A percentile compares a stretch with the other conserved stretches of the same genome.
Evolutionary conservation across 2,113 vertebrate genomes (phyloP).

Genomic region (Pachyramphus minor): DNA sequence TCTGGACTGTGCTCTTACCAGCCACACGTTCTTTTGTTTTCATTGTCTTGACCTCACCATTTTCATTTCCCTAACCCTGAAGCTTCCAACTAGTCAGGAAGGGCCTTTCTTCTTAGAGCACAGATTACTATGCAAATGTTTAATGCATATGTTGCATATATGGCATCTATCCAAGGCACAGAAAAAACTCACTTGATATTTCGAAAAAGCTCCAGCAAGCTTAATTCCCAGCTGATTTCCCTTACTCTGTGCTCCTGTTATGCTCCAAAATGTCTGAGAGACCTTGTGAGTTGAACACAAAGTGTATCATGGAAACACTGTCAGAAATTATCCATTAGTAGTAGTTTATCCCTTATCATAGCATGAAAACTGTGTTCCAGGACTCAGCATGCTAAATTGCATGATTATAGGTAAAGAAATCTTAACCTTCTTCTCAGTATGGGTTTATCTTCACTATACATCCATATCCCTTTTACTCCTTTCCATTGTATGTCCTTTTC

Average conservation of each 20-base stretch:
- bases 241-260: neutral
- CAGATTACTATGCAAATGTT: neutral
- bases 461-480: neutral
- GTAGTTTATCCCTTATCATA: neutral
- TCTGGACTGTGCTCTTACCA: neutral
- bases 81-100: constrained; percentile 4
- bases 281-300: neutral
- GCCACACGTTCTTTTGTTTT: neutral
- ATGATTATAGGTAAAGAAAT: neutral
- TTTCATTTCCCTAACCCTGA: neutral
- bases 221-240: constrained; percentile 1
- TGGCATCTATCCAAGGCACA: neutral
- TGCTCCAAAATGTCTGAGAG: neutral
- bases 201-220: neutral
- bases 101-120: neutral
- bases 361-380: neutral
- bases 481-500: neutral
- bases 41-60: neutral
- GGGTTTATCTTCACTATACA: neutral
- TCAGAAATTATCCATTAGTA: neutral
- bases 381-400: neutral
- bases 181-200: neutral
- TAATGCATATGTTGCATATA: neutral
- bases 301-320: neutral
- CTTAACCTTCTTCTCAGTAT: neutral